Evolutionary conservation across 2,888 invertebrate genomes (phyloP), one percentile per base, ranked within the genome.

Genomic region (Mycogona germanica): DNA sequence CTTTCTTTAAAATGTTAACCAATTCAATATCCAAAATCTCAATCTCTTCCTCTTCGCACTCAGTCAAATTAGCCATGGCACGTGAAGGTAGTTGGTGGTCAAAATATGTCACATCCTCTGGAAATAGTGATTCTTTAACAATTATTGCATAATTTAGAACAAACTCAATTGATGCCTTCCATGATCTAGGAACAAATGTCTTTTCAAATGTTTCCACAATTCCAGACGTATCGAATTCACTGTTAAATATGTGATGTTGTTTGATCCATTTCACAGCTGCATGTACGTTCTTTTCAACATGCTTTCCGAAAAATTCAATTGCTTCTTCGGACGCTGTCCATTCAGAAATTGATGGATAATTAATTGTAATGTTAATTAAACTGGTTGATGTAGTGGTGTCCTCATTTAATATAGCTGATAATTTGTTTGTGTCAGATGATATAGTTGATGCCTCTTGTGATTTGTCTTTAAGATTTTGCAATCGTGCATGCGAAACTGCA

Each of bases 61-160:
- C 32, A 14, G 49, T 41, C 12, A 38, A 46, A 28, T 53, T 53
- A 7, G 56, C 56, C 14, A 26, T 26, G 23, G 48, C 56, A 19
- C 44, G 37, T 6, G 21, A 35, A 4, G 53, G 52, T n/a, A 53
- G 19, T n/a, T n/a, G n/a, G n/a, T n/a, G n/a, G n/a, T n/a, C 32
- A 32, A 47, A 47, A 21, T 47, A 30, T 19, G 14, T 6, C 25
- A 25, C 47, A 9, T 30, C 35, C 14, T 47, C 47, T n/a, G 19
- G n/a, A 19, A 35, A 25, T 30, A 25, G 25, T 12, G 47, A 32
- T 32, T 47, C 47, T 32, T 29, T 28, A 6, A 47, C 21, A 21
- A 30, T 21, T 2, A 30, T 47, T 1, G 14, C 29, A 4, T n/a
- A 23, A 5, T 51, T 19, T 7, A 28, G 17, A 19, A 30, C 4